Evolutionary conservation across 2,888 invertebrate species (phyloP).

Genomic region (Stenoptilia bipunctidactyla): DNA sequence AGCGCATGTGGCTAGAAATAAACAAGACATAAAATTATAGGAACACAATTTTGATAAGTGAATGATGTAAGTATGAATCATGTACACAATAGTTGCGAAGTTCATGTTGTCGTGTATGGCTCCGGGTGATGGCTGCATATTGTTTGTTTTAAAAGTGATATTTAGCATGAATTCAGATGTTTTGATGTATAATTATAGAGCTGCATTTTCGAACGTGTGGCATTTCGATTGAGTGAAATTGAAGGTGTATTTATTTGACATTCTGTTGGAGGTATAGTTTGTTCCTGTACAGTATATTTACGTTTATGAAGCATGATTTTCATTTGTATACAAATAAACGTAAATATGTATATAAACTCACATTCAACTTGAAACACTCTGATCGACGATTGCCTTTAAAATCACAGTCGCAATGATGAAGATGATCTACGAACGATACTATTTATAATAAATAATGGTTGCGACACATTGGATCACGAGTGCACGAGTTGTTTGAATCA

Average conservation of each 20-base stretch:
- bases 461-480: constrained; percentile 31
- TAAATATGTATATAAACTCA: too few species aligned
- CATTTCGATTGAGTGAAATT: constrained; percentile 19
- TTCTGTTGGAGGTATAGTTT: too few species aligned
- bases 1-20: background rate
- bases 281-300: too few species aligned
- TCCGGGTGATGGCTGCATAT: constrained; percentile 46
- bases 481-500: constrained; percentile 31
- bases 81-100: constrained; percentile 52
- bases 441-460: constrained; percentile 1
- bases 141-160: constrained; percentile 52
- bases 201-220: constrained; percentile 33
- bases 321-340: too few species aligned
- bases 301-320: too few species aligned
- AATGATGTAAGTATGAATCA: constrained; percentile 4
- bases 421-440: constrained; percentile 6
- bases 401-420: constrained; percentile 4
- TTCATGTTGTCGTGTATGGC: constrained; percentile 53
- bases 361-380: too few species aligned
- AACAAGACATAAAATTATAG: too few species aligned
- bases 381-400: too few species aligned
- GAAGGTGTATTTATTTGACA: too few species aligned
- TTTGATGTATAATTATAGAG: constrained; percentile 34
- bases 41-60: too few species aligned
- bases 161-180: constrained; percentile 28